These are phyloP conservation scores for Tanytarsus gracilentus DNA, from an alignment of 2,888 invertebrate species.

Conservation along the genomic window DNA sequence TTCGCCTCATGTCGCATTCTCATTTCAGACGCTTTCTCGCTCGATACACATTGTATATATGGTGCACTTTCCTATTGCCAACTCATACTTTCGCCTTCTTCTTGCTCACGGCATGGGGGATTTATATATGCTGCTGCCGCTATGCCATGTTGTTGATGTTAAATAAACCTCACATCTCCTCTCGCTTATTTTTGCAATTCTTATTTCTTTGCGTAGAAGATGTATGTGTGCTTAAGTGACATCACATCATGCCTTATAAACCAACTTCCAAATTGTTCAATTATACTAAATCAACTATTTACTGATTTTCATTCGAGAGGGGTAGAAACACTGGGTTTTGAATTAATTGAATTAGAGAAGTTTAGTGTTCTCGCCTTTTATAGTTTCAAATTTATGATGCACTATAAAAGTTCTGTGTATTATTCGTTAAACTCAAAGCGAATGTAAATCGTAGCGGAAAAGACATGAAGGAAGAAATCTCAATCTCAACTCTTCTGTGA, in stretches of 20 bases:
- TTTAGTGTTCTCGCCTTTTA: too few species aligned
- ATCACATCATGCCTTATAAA: too few species aligned
- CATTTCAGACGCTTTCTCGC: neutral
- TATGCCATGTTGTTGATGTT: constrained; percentile 7
- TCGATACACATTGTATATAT: neutral
- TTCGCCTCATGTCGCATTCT: neutral
- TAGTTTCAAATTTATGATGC: too few species aligned
- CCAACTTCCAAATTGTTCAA: neutral
- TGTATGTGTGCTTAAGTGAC: too few species aligned
- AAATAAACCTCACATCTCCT: constrained; percentile 10
- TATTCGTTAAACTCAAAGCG: too few species aligned
- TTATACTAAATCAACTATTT: constrained; percentile 12
- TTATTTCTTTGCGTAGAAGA: neutral
- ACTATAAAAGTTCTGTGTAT: too few species aligned
- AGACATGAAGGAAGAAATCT: too few species aligned
- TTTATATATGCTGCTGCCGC: neutral
- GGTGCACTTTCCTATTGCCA: neutral
- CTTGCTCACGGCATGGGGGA: constrained; percentile 8
- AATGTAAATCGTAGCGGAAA: too few species aligned
- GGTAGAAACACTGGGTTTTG: too few species aligned
- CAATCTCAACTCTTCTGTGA: too few species aligned
- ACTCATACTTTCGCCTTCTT: neutral
- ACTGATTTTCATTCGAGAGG: too few species aligned
- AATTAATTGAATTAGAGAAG: too few species aligned
- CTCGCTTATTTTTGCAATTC: neutral